Conservation (phyloP, 2,797 vertebrate species). For the Cryptoprocta ferox region DNA sequence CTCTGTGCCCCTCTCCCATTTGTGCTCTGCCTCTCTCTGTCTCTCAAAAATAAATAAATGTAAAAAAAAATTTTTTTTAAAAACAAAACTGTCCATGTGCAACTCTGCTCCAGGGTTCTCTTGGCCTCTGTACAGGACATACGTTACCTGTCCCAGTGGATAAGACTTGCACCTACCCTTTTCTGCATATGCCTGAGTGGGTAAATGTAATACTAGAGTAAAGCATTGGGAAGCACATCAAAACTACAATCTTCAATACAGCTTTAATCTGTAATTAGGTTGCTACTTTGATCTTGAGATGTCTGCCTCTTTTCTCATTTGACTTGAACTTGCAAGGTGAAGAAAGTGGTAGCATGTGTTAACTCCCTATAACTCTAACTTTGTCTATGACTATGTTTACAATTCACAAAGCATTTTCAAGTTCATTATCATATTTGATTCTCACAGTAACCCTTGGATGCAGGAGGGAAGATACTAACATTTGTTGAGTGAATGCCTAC, state of each 20-base stretch:
- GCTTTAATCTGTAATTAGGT: conserved; percentile 34
- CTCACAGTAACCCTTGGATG: conserved; percentile 17
- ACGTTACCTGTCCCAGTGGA: neutral
- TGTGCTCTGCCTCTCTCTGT: too few species aligned
- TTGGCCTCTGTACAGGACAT: neutral
- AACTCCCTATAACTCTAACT: neutral
- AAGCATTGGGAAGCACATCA: conserved; percentile 36
- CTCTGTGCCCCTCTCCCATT: too few species aligned
- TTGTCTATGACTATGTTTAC: neutral
- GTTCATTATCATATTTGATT: neutral
- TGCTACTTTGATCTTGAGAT: conserved; percentile 37
- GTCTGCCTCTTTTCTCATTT: neutral
- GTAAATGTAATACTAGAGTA: conserved; percentile 8
- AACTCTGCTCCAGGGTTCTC: neutral
- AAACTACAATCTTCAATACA: neutral
- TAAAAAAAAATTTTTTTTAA: too few species aligned
- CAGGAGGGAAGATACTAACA: neutral
- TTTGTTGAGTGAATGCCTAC: conserved; percentile 1
- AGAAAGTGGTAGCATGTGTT: neutral
- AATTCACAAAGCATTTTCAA: neutral
- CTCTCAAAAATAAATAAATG: too few species aligned
- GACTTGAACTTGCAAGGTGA: neutral
- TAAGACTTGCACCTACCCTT: neutral
- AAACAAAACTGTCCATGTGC: too few species aligned
- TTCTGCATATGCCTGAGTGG: neutral